Evolutionary conservation across 2,888 invertebrate species (phyloP), one percentile per base, ranked within the genome.

Genomic region (Acleris holmiana): DNA sequence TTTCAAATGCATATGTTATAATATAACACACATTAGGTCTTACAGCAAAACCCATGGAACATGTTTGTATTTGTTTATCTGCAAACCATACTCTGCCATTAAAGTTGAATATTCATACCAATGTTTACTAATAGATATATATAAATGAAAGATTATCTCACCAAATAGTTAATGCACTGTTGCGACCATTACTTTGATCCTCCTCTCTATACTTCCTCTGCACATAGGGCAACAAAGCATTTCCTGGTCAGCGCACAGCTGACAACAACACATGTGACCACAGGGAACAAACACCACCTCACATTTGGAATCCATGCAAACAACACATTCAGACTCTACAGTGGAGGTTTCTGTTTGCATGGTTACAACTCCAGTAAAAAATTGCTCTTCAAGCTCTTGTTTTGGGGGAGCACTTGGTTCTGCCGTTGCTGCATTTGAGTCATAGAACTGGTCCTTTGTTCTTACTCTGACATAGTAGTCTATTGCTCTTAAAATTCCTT

Each of bases 181-280:
- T 74, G 94, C 89, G 77, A 93, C 80, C 73, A 94, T 89, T 71
- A 95, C 93, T 84, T 94, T 94, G 71, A 96, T 95, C 89, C 94
- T 96, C 75, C 94, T 94, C 73, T 95, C 94, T 73, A 97, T 96
- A 35, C 74, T 78, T 67, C 93, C 93, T 77, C 98, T 94, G 82
- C 98, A 98, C 93, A 98, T 94, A 6, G 98, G 98, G 85, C 98
- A 98, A 67, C 88, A 89, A 2, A 84, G 80, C 64, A 96, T 86
- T 23, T 94, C 87, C 73, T 90, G 88, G 68, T 86, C 82, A 55
- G 96, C 94, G 88, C 98, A 98, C 57, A 84, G 81, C 58, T 93
- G 85, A 85, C 98, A 98, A 80, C 96, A 96, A 80, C 97, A 98
- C 79, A 97, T 94, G 85, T 98, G 98, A 62, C 98, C 98, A 82